Evolutionary conservation across 2,113 vertebrate genomes (phyloP).

Genomic region (Lycocorax pyrrhopterus): DNA sequence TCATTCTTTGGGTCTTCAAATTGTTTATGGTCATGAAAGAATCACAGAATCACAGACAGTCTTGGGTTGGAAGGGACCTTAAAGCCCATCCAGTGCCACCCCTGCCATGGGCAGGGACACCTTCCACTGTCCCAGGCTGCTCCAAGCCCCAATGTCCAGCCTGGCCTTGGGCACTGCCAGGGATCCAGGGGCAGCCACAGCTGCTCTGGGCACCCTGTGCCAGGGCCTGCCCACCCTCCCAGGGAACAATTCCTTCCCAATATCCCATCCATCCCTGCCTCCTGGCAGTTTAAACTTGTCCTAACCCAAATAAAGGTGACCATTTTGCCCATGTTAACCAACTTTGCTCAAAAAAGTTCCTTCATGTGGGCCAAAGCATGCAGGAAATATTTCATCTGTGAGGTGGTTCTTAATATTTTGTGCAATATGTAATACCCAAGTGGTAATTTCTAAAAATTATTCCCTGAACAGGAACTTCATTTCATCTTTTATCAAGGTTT

Average conservation of each 20-base stretch:
- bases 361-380: not conserved
- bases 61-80: not conserved
- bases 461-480: not conserved
- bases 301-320: not conserved
- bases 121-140: not conserved
- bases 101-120: not conserved
- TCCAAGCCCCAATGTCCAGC: not conserved
- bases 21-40: not conserved
- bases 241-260: not conserved
- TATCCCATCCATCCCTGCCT: rapidly evolving
- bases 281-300: not conserved
- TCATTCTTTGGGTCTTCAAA: not conserved
- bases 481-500: not conserved
- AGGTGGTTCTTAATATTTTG: not conserved
- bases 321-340: not conserved
- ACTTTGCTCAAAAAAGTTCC: not conserved
- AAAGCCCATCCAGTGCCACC: rapidly evolving
- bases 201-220: not conserved
- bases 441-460: not conserved
- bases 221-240: not conserved
- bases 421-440: not conserved
- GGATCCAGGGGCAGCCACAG: not conserved
- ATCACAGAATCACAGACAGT: not conserved
- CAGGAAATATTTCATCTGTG: not conserved
- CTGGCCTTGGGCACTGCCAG: not conserved